Evolutionary conservation across 1,140 invertebrate genomes (phyloP).

Genomic region (Anagrus nilaparvatae): DNA sequence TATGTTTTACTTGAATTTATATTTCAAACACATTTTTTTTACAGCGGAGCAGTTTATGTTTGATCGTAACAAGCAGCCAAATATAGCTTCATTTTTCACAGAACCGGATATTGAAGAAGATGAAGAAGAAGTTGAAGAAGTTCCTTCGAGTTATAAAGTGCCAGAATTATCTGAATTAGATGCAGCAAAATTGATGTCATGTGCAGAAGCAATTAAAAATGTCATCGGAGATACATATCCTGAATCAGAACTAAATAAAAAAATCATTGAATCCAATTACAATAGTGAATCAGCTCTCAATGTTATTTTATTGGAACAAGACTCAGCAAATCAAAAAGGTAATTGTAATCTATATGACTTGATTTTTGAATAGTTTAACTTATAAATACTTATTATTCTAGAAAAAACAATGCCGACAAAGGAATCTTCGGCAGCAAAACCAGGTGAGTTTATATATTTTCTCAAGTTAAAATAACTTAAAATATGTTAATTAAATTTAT

Average conservation of each 20-base stretch:
- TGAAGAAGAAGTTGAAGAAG: conserved; percentile 45
- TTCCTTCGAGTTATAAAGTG: conserved; percentile 37
- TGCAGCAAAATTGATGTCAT: conserved; percentile 65
- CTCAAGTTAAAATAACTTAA: conserved; percentile 4
- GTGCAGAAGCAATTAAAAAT: conserved; percentile 70
- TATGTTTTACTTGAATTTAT: conserved; percentile 6
- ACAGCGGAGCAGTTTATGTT: conserved; percentile 71
- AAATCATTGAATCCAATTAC: conserved; percentile 58
- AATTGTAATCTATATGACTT: conserved; percentile 4
- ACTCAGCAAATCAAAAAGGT: conserved; percentile 22
- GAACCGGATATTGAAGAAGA: conserved; percentile 68
- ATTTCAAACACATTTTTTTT: conserved; percentile 9
- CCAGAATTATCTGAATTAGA: conserved; percentile 53
- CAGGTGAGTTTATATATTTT: conserved; percentile 26
- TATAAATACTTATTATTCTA: no score
- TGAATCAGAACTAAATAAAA: conserved; percentile 56
- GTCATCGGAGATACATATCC: conserved; percentile 68
- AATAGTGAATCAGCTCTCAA: conserved; percentile 62
- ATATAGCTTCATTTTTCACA: conserved; percentile 61
- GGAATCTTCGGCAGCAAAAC: conserved; percentile 15
- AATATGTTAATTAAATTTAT: conserved; percentile 6
- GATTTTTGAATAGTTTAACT: no score
- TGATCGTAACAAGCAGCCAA: conserved; percentile 60
- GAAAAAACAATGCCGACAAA: conserved; percentile 12
- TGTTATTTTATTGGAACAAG: conserved; percentile 50